Conservation (phyloP, 2,888 invertebrate genomes). For the Amphipyra berbera region DNA sequence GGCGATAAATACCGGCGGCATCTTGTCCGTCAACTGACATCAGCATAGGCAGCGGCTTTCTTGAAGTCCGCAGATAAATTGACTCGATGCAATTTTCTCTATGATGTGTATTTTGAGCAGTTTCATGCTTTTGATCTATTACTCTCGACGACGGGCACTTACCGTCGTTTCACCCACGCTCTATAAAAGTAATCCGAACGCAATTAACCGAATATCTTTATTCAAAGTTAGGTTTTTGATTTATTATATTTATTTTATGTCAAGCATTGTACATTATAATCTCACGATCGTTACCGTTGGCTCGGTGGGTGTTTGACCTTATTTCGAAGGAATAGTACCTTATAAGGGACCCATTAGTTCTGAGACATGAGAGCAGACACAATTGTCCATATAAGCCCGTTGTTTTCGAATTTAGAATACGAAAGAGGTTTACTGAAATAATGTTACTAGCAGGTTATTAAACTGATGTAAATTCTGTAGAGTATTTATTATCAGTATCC, state of each 20-base stretch:
- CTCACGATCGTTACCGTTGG: conserved; percentile 76
- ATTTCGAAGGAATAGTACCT: conserved; percentile 71
- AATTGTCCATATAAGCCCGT: conserved; percentile 69
- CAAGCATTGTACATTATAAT: conserved; percentile 67
- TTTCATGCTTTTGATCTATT: conserved; percentile 36
- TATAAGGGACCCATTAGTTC: conserved; percentile 79
- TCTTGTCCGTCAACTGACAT: conserved; percentile 54
- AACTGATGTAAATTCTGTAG: conserved; percentile 53
- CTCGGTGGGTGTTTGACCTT: conserved; percentile 75
- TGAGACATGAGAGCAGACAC: conserved; percentile 66
- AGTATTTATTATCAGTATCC: conserved; percentile 32
- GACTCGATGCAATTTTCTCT: conserved; percentile 42
- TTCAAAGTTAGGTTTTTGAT: conserved; percentile 54
- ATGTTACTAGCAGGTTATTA: conserved; percentile 44
- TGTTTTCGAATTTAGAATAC: conserved; percentile 61
- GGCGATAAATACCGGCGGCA: conserved; percentile 43
- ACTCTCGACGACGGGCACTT: conserved; percentile 5
- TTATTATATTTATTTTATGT: conserved; percentile 67
- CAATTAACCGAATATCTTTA: conserved; percentile 44
- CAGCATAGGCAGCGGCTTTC: conserved; percentile 41
- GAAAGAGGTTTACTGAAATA: conserved; percentile 38
- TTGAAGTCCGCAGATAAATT: conserved; percentile 51
- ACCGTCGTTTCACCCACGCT: conserved; percentile 29
- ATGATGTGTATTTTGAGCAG: conserved; percentile 25
- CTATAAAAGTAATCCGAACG: conserved; percentile 27